A percentile compares a stretch with the other conserved stretches of the same genome.
phyloP scores from a whole-genome alignment of 2,797 vertebrate species.

The Chelon auratus region DNA sequence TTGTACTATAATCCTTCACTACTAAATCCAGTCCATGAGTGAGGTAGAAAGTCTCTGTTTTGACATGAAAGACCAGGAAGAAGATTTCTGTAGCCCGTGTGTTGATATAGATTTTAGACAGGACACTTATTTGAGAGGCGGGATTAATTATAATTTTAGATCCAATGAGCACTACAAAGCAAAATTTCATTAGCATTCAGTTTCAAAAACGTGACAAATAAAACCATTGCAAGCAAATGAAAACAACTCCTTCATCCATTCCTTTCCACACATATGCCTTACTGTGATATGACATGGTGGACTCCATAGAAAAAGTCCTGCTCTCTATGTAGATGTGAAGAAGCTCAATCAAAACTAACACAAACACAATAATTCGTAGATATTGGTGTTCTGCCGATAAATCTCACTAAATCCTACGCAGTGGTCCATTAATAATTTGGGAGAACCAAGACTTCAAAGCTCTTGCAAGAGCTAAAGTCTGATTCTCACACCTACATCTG shows the following conservation, averaged over 20 bases:
- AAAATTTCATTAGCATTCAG: neutral
- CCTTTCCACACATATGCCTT: too few relatives aligned
- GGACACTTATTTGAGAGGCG: neutral
- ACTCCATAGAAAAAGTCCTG: too few relatives aligned
- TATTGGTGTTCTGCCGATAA: too few relatives aligned
- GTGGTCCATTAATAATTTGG: conserved; percentile 7
- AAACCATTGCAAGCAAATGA: neutral
- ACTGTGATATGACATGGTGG: too few relatives aligned
- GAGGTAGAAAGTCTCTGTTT: conserved; percentile 30
- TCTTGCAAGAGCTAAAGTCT: conserved; percentile 1
- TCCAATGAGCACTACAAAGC: neutral
- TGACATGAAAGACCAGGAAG: conserved; percentile 12
- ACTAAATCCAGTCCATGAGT: conserved; percentile 30
- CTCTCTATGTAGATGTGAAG: too few relatives aligned
- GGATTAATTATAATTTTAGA: neutral
- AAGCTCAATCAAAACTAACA: too few relatives aligned
- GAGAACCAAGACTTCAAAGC: conserved; percentile 1
- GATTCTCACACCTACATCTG: too few relatives aligned
- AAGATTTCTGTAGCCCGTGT: conserved; percentile 7
- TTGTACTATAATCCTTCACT: conserved; percentile 46
- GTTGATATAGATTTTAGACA: neutral
- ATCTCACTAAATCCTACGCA: too few relatives aligned
- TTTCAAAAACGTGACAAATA: neutral
- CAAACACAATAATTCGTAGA: too few relatives aligned
- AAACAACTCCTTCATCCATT: too few relatives aligned